Percentiles rank a stretch among this genome's conserved stretches.
Evolutionary conservation across 2,888 invertebrate species (phyloP).

Genomic region (Bibio marci): DNA sequence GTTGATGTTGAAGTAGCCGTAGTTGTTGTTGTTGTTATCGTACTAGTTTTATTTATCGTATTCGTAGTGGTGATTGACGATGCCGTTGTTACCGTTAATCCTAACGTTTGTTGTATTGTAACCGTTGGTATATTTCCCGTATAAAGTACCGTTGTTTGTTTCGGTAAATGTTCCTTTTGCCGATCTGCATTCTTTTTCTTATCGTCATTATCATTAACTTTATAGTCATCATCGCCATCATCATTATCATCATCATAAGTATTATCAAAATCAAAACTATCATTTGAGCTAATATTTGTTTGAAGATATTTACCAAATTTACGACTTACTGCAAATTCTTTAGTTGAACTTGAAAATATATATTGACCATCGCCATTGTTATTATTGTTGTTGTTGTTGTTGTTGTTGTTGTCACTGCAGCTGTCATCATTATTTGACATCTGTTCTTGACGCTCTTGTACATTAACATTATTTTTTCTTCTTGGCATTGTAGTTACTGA

Average conservation of each 20-base stretch:
- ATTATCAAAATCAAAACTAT: conserved; percentile 1
- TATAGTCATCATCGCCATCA: conserved; percentile 12
- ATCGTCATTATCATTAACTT: no score
- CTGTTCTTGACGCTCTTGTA: conserved; percentile 12
- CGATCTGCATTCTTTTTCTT: no score
- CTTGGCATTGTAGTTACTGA: no score
- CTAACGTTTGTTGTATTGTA: no score
- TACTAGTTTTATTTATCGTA: background rate
- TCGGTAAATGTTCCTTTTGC: conserved; percentile 19
- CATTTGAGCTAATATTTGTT: conserved; percentile 18
- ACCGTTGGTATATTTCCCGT: background rate
- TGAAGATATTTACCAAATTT: conserved; percentile 65
- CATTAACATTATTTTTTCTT: no score
- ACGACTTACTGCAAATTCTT: conserved; percentile 71
- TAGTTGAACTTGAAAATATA: conserved; percentile 35
- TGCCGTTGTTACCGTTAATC: background rate
- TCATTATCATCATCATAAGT: conserved; percentile 6
- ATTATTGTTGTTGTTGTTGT: conserved; percentile 8
- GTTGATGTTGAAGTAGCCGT: background rate
- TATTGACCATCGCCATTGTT: conserved; percentile 14
- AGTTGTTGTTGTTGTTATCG: background rate
- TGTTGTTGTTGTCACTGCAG: conserved; percentile 12
- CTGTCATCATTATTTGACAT: conserved; percentile 10
- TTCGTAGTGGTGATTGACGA: no score
- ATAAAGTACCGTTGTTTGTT: conserved; percentile 13